Conservation (phyloP, 2,113 vertebrate species). For the Psittacula cyanocephala region DNA sequence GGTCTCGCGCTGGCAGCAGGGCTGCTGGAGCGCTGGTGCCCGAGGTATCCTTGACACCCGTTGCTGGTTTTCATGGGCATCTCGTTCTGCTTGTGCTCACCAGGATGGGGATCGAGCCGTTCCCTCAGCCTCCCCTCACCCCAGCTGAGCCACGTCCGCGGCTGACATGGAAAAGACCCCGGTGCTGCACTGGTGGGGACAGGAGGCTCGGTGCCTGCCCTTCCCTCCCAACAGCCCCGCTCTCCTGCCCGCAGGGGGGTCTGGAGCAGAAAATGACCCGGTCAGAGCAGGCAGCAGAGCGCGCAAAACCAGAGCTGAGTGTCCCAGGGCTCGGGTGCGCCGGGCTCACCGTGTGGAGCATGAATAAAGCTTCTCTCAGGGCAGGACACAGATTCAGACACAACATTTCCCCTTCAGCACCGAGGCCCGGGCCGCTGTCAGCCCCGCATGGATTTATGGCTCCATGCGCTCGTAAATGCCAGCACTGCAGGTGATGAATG, state of each 20-base stretch:
- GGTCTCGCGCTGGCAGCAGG: background rate
- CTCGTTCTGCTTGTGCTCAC: fast-evolving
- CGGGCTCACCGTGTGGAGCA: background rate
- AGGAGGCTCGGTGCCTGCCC: background rate
- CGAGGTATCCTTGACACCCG: background rate
- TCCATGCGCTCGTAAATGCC: background rate
- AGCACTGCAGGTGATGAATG: background rate
- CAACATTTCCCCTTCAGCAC: background rate
- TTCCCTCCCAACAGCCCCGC: fast-evolving
- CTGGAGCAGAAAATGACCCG: fast-evolving
- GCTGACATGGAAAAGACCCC: background rate
- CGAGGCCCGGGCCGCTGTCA: fast-evolving
- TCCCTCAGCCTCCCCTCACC: background rate
- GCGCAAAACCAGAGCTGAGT: background rate
- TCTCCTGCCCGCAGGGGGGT: background rate
- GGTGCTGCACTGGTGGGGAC: background rate
- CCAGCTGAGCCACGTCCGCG: fast-evolving
- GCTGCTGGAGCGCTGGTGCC: background rate
- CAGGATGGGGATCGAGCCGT: background rate
- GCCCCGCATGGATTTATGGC: background rate
- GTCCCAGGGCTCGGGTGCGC: background rate
- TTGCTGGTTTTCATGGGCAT: background rate
- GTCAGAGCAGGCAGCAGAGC: background rate
- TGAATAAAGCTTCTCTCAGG: slow-evolving; percentile 4
- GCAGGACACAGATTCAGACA: slow-evolving; percentile 20